Evolutionary conservation across 1,140 invertebrate species (phyloP), one percentile per base, ranked within the genome.

Genomic region (Paramacrobiotus metropolitanus): DNA sequence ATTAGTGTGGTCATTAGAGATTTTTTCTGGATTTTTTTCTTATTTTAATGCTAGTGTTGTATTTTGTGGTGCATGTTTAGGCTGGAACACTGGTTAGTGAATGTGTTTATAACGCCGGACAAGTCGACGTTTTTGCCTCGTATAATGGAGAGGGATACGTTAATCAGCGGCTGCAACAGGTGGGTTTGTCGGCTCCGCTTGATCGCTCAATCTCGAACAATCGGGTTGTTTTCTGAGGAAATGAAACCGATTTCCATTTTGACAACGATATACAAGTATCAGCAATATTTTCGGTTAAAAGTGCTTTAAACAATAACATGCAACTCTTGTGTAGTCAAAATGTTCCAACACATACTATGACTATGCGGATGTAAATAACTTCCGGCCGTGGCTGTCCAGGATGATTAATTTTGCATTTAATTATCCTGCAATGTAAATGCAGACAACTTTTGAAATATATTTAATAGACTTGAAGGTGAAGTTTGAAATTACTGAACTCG

Each of bases 21-120:
- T n/a, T n/a, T n/a, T n/a, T n/a, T n/a, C n/a, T n/a, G n/a, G n/a
- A n/a, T n/a, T n/a, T n/a, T n/a, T n/a, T n/a, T n/a, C n/a, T n/a
- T n/a, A n/a, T n/a, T n/a, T n/a, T n/a, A n/a, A n/a, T n/a, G n/a
- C n/a, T n/a, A n/a, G n/a, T 40, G 34, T 40, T 55, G 15, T 15
- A 28, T 55, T 55, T 55, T 55, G 15, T 28, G 48, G 9, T 55
- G 48, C n/a, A n/a, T n/a, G n/a, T n/a, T n/a, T 55, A 55, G 48
- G 48, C 48, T 15, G 48, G 48, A 15, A 55, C 48, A 24, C 24
- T 55, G 48, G 48, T 55, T 4, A 55, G 24, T 24, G 48, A 55
- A 24, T 55, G 48, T 24, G 48, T 55, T 9, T 55, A 55, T 28
- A 55, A 55, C 24, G 28, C 15, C 24, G 48, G 48, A 15, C 15